Evolutionary conservation across 1,140 invertebrate species (phyloP), one percentile per base, ranked within the genome.

Genomic region (Latrodectus geometricus): DNA sequence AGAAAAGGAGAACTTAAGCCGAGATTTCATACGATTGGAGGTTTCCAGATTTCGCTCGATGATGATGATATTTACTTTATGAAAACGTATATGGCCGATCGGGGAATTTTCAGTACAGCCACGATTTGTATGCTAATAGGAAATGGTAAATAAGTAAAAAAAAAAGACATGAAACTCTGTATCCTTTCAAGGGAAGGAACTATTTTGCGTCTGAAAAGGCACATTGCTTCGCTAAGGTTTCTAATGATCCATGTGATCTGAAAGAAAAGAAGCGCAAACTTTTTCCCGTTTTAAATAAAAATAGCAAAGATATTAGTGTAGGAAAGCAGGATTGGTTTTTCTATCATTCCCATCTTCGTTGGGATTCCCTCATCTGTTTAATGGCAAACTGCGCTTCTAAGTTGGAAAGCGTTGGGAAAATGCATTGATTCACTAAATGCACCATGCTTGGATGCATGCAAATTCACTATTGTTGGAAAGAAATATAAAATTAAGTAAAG

Each of bases 51-150:
- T 12, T 56, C 35, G 49, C 61, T 65, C 56, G 56, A 74, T 74
- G 82, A 76, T 75, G 82, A 61, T 70, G 56, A 84, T 84, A 76
- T 84, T 84, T 84, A 84, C 82, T 84, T 84, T 84, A 84, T 84
- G 82, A 76, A 84, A 61, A 35, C 54, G 56, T 11, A 68, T 61
- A 61, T 61, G 54, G 76, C 48, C 61, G 82, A 54, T 56, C 73
- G 73, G 54, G 82, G 82, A 84, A 84, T 84, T 76, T 84, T 68
- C 54, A 52, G 48, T 56, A 69, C 65, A 50, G 20, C 56, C 48
- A 48, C 82, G 82, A 84, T 84, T 84, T 84, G 82, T 84, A 84
- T 84, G 82, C 73, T 84, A 84, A 84, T 84, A 76, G 82, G 74
- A 76, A 35, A 35, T 35, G 35, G 35, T 35, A 35, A 35, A 35